These are phyloP conservation scores for Trichogramma pretiosum DNA, from an alignment of 1,140 invertebrate genomes.

Conservation along the genomic window DNA sequence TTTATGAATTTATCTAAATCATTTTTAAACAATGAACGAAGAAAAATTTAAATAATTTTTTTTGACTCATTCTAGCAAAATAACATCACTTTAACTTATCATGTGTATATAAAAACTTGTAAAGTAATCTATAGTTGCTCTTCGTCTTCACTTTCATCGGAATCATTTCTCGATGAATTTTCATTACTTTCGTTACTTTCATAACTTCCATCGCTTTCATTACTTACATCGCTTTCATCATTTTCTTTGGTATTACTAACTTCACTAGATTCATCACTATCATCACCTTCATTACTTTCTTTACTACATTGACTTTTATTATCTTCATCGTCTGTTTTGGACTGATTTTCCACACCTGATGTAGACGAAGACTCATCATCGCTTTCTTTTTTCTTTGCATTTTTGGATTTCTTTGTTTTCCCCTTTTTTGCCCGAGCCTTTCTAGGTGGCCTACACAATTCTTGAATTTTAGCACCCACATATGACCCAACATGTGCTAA, in stretches of 20 bases:
- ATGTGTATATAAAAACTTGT: too few species aligned
- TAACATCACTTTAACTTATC: too few species aligned
- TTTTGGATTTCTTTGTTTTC: neutral
- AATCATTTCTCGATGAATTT: too few species aligned
- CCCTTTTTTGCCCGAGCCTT: neutral
- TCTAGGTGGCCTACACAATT: neutral
- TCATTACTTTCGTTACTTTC: too few species aligned
- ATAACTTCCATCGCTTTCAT: too few species aligned
- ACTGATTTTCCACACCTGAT: neutral
- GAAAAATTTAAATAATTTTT: too few species aligned
- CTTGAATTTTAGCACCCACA: neutral
- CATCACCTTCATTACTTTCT: neutral
- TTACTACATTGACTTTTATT: neutral
- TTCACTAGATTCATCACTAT: neutral
- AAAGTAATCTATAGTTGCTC: too few species aligned
- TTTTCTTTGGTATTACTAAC: neutral
- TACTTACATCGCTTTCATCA: neutral
- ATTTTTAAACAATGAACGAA: too few species aligned
- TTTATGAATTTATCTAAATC: too few species aligned
- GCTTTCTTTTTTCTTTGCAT: neutral
- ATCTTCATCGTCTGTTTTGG: neutral
- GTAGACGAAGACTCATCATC: too few species aligned
- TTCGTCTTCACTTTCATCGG: too few species aligned
- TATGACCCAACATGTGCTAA: neutral
- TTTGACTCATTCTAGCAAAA: too few species aligned